These are phyloP conservation scores for Sphaeramia orbicularis DNA, from an alignment of 2,797 vertebrate species.

Conservation along the genomic window DNA sequence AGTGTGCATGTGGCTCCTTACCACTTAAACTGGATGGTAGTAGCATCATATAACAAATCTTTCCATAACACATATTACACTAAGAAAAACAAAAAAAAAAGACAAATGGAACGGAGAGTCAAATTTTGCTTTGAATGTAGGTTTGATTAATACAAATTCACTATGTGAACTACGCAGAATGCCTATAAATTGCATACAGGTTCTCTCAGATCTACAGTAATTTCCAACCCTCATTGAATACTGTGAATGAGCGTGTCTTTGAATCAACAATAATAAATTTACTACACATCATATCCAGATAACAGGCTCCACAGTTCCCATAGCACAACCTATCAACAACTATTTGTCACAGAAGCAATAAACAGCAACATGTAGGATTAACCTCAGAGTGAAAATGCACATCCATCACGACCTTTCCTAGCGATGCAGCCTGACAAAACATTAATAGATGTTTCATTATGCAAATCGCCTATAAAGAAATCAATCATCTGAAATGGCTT, in stretches of 20 bases:
- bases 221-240: not conserved
- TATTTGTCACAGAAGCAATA: conserved; percentile 55
- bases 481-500: conserved; percentile 68
- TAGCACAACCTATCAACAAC: conserved; percentile 54
- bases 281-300: not conserved
- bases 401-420: conserved; percentile 35
- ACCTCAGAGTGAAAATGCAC: conserved; percentile 38
- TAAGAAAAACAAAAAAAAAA: not conserved
- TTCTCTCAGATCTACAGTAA: not conserved
- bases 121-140: not conserved
- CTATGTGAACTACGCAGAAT: not conserved
- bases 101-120: not conserved
- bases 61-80: not conserved
- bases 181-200: not conserved
- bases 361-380: conserved; percentile 71
- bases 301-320: conserved; percentile 47
- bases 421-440: not conserved
- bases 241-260: not conserved
- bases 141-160: not conserved
- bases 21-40: conserved; percentile 34
- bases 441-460: not conserved
- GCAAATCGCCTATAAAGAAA: conserved; percentile 33
- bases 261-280: not conserved
- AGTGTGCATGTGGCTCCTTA: conserved; percentile 51
- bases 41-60: not conserved